phyloP scores from a whole-genome alignment of 2,888 invertebrate species.

The Tenthredo notha region DNA sequence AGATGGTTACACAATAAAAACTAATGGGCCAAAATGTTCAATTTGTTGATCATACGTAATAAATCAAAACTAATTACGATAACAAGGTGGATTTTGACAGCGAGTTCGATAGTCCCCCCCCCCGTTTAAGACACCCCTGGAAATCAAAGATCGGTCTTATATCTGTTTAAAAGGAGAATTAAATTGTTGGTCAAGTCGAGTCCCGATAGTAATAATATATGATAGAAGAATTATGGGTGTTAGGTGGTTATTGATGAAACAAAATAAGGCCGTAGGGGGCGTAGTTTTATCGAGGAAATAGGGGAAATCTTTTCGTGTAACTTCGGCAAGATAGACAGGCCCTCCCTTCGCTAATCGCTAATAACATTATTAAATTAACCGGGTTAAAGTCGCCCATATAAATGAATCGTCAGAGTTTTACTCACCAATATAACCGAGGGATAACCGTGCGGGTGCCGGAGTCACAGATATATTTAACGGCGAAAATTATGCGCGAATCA shows the following conservation, averaged over 20 bases:
- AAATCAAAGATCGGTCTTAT: conserved; percentile 61
- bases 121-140: conserved; percentile 59
- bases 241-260: conserved; percentile 5
- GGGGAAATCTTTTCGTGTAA: conserved; percentile 6
- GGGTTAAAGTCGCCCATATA: neutral
- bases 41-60: conserved; percentile 30
- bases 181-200: neutral
- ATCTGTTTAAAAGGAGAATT: conserved; percentile 12
- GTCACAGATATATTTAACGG: conserved; percentile 70
- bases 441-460: conserved; percentile 67
- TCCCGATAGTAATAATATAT: neutral
- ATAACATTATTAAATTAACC: conserved; percentile 48
- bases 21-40: conserved; percentile 44
- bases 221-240: neutral
- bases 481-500: conserved; percentile 73
- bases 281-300: conserved; percentile 32
- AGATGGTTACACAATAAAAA: conserved; percentile 45
- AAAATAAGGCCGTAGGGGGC: conserved; percentile 11
- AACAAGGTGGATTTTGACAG: conserved; percentile 63
- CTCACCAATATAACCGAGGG: conserved; percentile 70
- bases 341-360: conserved; percentile 42
- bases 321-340: conserved; percentile 47
- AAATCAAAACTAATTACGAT: conserved; percentile 60
- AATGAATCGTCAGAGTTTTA: conserved; percentile 55
- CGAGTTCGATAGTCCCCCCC: conserved; percentile 53